Conservation (phyloP, 2,113 vertebrate genomes). For the Dipodomys merriami region DNA sequence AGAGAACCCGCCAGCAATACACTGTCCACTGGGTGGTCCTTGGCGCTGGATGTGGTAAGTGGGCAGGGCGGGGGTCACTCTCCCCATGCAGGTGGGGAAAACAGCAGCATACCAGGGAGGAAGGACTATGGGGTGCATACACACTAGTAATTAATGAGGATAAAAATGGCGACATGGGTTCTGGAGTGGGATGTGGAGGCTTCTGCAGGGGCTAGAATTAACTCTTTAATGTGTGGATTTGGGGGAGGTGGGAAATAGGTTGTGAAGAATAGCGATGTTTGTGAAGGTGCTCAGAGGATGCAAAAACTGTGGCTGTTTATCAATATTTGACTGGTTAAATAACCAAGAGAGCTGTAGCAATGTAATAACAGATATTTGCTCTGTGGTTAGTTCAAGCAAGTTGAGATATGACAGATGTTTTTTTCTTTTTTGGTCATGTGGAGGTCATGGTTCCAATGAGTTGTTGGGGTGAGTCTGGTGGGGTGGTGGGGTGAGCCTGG, state of each 20-base stretch:
- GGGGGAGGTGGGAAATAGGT: neutral
- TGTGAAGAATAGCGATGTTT: neutral
- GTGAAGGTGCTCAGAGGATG: neutral
- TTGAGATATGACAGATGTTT: neutral
- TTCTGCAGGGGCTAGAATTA: neutral
- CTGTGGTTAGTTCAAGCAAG: neutral
- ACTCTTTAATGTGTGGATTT: neutral
- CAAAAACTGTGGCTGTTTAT: neutral
- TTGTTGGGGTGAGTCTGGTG: neutral
- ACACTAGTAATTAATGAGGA: neutral
- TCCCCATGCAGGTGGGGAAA: neutral
- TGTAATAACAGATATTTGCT: neutral
- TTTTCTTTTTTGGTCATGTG: neutral
- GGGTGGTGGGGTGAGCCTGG: neutral
- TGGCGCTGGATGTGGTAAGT: neutral
- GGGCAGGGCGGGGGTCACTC: neutral
- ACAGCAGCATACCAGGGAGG: neutral
- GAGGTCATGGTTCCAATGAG: neutral
- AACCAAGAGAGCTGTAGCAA: neutral
- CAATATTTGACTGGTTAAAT: neutral
- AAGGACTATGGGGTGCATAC: neutral
- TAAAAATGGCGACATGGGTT: neutral
- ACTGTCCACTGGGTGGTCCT: neutral
- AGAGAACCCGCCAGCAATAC: neutral
- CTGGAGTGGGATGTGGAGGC: neutral